phyloP scores from a whole-genome alignment of 2,797 vertebrate species.

The Sternotherus odoratus region DNA sequence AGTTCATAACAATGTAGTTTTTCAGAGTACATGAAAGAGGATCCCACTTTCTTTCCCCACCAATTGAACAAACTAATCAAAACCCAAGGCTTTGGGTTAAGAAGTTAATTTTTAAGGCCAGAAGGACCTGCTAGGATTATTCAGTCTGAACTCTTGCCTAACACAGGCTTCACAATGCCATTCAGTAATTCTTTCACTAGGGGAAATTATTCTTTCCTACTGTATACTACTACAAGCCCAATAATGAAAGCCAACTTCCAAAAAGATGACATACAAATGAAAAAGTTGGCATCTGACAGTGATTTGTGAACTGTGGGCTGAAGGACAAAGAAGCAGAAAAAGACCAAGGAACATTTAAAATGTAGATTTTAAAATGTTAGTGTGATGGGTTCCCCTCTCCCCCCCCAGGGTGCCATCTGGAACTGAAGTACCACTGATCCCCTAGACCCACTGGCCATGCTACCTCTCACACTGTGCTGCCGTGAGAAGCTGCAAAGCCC shows the following conservation, averaged over 20 bases:
- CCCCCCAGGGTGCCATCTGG: too few species aligned
- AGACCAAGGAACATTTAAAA: neutral
- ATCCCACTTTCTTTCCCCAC: neutral
- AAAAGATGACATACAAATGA: neutral
- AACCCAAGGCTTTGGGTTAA: neutral
- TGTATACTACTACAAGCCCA: neutral
- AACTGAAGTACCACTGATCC: too few species aligned
- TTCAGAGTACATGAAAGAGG: neutral
- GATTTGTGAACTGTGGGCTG: neutral
- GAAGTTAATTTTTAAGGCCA: neutral
- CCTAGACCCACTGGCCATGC: too few species aligned
- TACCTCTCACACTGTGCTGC: too few species aligned
- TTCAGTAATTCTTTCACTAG: neutral
- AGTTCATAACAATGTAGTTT: neutral
- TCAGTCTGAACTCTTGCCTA: accelerated
- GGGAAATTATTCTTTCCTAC: accelerated
- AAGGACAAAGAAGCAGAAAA: conserved; percentile 1
- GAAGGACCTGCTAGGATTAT: neutral
- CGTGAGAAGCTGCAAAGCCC: too few species aligned
- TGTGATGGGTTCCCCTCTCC: too few species aligned
- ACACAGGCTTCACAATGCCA: neutral
- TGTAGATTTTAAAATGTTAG: neutral
- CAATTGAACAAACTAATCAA: neutral
- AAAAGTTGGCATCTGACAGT: neutral
- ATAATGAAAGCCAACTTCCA: neutral